Conservation (phyloP, 1,140 invertebrate genomes). For the Harpegnathos saltator region DNA sequence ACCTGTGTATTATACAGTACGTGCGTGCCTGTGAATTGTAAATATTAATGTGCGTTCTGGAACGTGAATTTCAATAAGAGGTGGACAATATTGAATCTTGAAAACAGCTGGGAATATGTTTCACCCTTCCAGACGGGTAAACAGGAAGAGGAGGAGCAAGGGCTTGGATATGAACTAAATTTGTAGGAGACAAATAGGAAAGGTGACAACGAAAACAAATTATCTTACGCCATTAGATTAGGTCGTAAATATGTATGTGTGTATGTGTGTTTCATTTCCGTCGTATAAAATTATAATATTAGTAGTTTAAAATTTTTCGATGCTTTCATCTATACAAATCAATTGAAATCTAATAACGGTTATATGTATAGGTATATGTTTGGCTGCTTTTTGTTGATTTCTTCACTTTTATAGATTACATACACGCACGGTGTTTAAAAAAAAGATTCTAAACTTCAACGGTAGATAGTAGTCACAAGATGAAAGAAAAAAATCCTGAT, state of each 20-base stretch:
- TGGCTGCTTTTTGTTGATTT: too few species aligned
- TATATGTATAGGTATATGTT: too few species aligned
- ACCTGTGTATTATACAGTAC: too few species aligned
- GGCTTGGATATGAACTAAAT: neutral
- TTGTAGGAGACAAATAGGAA: neutral
- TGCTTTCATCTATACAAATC: slow-evolving; percentile 16
- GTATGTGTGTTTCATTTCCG: neutral
- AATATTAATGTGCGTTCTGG: slow-evolving; percentile 39
- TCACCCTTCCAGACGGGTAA: neutral
- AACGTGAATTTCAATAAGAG: slow-evolving; percentile 30
- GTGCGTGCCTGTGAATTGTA: too few species aligned
- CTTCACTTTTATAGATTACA: too few species aligned
- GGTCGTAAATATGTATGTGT: slow-evolving; percentile 27
- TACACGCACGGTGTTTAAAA: too few species aligned
- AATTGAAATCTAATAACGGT: neutral
- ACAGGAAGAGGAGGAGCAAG: neutral
- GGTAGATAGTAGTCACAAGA: too few species aligned
- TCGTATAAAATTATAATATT: slow-evolving; percentile 44
- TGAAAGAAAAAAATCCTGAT: too few species aligned
- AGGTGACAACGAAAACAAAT: too few species aligned
- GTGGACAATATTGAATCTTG: slow-evolving; percentile 15
- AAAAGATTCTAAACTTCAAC: too few species aligned
- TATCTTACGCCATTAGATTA: neutral
- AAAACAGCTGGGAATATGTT: slow-evolving; percentile 3
- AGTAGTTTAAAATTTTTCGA: neutral